These are phyloP conservation scores for Carposina sasakii DNA, from an alignment of 1,140 invertebrate species.

Conservation along the genomic window DNA sequence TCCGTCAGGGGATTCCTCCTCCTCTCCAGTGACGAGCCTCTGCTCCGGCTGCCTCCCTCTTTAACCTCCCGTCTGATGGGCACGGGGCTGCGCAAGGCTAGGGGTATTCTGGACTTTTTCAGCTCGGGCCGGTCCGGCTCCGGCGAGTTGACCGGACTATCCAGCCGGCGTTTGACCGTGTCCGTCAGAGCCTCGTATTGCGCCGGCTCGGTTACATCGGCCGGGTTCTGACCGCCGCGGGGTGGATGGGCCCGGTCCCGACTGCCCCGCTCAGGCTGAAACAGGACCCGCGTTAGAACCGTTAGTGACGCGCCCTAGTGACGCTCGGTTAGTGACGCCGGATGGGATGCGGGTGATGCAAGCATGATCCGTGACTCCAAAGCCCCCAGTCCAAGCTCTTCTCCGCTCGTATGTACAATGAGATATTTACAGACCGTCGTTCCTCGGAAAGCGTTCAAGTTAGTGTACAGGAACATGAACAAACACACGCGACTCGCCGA, in stretches of 20 bases:
- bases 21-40: conserved; percentile 45
- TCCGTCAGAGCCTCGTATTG: conserved; percentile 65
- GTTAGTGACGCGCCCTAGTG: conserved; percentile 30
- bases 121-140: conserved; percentile 49
- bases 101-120: conserved; percentile 61
- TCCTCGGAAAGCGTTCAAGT: too few species aligned
- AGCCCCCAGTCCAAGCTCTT: too few species aligned
- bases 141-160: conserved; percentile 50
- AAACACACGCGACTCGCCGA: too few species aligned
- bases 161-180: conserved; percentile 66
- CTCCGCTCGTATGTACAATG: too few species aligned
- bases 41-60: conserved; percentile 44
- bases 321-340: conserved; percentile 7
- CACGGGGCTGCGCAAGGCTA: conserved; percentile 57
- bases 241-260: background rate
- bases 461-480: too few species aligned
- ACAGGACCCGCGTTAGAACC: conserved; percentile 29
- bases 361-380: background rate
- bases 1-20: conserved; percentile 29
- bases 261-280: too few species aligned
- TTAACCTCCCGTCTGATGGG: conserved; percentile 54
- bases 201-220: conserved; percentile 22
- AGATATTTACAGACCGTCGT: too few species aligned
- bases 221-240: conserved; percentile 47
- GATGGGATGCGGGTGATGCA: conserved; percentile 2